Evolutionary conservation across 2,888 invertebrate species (phyloP).

Genomic region (Cactoblastis cactorum): DNA sequence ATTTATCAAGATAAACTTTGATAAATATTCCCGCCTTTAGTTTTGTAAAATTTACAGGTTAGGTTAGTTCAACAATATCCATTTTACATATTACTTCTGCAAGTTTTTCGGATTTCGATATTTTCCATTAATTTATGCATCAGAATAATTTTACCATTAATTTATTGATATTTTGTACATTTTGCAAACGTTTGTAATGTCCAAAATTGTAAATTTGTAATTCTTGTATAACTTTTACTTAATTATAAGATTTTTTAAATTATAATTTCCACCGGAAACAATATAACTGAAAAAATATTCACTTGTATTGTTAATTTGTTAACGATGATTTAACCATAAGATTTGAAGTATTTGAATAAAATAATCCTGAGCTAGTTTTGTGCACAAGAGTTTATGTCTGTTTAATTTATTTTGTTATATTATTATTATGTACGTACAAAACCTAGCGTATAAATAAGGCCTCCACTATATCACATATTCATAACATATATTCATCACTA

Average conservation of each 20-base stretch:
- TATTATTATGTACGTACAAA: constrained; percentile 23
- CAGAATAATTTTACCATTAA: too few relatives aligned
- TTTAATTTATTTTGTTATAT: constrained; percentile 49
- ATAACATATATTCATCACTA: too few relatives aligned
- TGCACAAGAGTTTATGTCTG: constrained; percentile 34
- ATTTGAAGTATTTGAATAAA: background rate
- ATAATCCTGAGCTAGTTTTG: constrained; percentile 30
- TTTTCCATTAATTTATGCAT: too few relatives aligned
- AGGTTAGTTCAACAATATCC: too few relatives aligned
- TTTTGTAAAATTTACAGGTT: too few relatives aligned
- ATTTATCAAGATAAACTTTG: too few relatives aligned
- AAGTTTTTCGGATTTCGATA: too few relatives aligned
- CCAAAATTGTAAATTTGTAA: background rate
- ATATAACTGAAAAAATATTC: background rate
- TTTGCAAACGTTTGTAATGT: background rate
- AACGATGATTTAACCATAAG: background rate
- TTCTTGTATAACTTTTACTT: background rate
- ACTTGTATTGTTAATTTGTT: too few relatives aligned
- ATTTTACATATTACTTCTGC: too few relatives aligned
- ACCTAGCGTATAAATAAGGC: constrained; percentile 7
- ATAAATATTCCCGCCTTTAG: too few relatives aligned
- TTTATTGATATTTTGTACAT: background rate
- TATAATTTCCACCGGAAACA: background rate
- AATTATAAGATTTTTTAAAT: background rate
- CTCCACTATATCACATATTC: background rate